These are phyloP conservation scores for Cassiopea andromeda DNA, from an alignment of 30 jellyfish, hydroid and myxozoan species.

Conservation along the genomic window DNA sequence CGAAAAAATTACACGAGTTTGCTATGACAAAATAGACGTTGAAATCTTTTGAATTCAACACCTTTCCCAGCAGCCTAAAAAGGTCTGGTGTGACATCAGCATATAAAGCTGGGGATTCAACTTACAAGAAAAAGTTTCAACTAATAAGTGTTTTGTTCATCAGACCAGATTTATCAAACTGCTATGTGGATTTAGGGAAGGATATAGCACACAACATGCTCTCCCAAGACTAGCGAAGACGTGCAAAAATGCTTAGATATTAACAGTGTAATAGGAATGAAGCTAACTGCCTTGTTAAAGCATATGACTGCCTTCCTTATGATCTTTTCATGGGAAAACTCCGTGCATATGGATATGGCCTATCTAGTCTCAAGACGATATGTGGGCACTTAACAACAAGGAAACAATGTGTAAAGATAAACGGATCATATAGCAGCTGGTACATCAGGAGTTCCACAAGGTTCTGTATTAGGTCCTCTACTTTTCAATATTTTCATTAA, in stretches of 20 bases:
- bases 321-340: conserved; percentile 12
- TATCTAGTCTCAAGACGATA: conserved; percentile 10
- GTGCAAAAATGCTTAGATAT: background rate
- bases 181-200: no score
- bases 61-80: no score
- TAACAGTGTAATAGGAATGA: background rate
- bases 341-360: conserved; percentile 4
- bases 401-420: conserved; percentile 15
- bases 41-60: no score
- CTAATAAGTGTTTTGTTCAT: no score
- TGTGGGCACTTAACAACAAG: conserved; percentile 9
- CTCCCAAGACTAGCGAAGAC: background rate
- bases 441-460: conserved; percentile 24
- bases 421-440: conserved; percentile 18
- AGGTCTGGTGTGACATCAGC: no score
- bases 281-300: conserved; percentile 3
- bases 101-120: no score
- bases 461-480: background rate
- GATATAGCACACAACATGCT: no score
- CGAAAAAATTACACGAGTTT: no score
- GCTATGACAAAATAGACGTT: no score
- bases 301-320: background rate
- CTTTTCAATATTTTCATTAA: background rate
- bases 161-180: no score
- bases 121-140: no score